These are phyloP conservation scores for Stenichneumon culpator DNA, from an alignment of 2,888 invertebrate species.

Conservation along the genomic window DNA sequence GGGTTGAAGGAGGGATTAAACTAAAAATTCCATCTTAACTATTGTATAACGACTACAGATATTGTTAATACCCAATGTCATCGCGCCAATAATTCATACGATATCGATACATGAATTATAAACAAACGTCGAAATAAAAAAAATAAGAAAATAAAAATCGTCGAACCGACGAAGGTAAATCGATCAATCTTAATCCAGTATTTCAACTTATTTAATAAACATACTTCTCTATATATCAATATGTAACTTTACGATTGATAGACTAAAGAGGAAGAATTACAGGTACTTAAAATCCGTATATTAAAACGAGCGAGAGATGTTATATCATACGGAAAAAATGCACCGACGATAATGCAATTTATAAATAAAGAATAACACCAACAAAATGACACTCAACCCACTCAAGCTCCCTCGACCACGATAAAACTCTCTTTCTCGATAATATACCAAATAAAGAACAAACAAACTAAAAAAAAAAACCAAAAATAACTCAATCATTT, in stretches of 20 bases:
- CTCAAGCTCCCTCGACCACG: conserved; percentile 36
- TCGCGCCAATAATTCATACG: conserved; percentile 49
- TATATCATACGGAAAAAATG: conserved; percentile 19
- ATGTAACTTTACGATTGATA: conserved; percentile 25
- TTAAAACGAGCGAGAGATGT: conserved; percentile 17
- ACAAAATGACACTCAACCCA: conserved; percentile 33
- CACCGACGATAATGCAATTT: conserved; percentile 4
- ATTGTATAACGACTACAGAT: conserved; percentile 17
- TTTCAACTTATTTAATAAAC: conserved; percentile 30
- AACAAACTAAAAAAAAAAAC: conserved; percentile 47
- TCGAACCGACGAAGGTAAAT: not conserved
- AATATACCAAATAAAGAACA: conserved; percentile 35
- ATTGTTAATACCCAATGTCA: conserved; percentile 32
- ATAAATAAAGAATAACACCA: conserved; percentile 1
- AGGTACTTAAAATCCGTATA: conserved; percentile 5
- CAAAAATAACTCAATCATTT: conserved; percentile 60
- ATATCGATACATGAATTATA: conserved; percentile 30
- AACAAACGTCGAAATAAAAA: not conserved
- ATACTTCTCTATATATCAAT: conserved; percentile 23
- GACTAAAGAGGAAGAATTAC: conserved; percentile 43
- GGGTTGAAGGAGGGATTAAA: conserved; percentile 4
- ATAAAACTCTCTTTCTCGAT: conserved; percentile 65
- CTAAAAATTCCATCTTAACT: conserved; percentile 22
- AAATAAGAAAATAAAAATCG: not conserved
- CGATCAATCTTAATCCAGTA: conserved; percentile 28